Evolutionary conservation across 2,888 invertebrate species (phyloP), one percentile per base, ranked within the genome.

Genomic region (Cephus spinipes): DNA sequence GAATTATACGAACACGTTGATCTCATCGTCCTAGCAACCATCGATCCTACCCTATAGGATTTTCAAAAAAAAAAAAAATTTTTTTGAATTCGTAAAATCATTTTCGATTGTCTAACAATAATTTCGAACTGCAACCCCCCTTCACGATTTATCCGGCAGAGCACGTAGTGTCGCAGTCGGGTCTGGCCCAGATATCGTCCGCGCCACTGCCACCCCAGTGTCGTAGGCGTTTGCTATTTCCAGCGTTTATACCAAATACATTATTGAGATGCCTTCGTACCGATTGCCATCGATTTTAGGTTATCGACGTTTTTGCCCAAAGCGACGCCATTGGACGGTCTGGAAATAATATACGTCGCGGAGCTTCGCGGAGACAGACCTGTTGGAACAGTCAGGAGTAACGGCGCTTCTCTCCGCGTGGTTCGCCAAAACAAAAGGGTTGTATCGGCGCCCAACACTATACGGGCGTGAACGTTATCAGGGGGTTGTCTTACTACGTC

Each of bases 161-260:
- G 88, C 89, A 90, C 90, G 90, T 90, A 89, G 82, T 90, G 89
- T 89, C 89, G 90, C 89, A 90, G 88, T 88, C 87, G 81, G 82
- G 84, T 78, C 81, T 89, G 89, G 89, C 89, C 90, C 88, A 89
- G 84, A 89, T 90, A 82, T 84, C 83, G 81, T 80, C 83, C 81
- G 87, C 85, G 84, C 87, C 83, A 88, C 87, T 81, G 71, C 15
- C 23, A 55, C 23, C 55, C 23, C 55, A 55, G 2, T 23, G 55
- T 55, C 55, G 55, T 55, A 55, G 40, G 1, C 23, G 6, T 55
- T 23, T 9, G 9, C 55, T 55, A 55, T 55, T 55, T 55, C 23
- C 15, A 55, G 15, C 23, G 9, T 9, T 23, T 23, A 55, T 23
- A 23, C 6, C 9, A 55, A 15, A 23, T 23, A 23, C 55, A 23